Conservation (phyloP, 2,797 vertebrate species). For the Hyperoplus immaculatus region DNA sequence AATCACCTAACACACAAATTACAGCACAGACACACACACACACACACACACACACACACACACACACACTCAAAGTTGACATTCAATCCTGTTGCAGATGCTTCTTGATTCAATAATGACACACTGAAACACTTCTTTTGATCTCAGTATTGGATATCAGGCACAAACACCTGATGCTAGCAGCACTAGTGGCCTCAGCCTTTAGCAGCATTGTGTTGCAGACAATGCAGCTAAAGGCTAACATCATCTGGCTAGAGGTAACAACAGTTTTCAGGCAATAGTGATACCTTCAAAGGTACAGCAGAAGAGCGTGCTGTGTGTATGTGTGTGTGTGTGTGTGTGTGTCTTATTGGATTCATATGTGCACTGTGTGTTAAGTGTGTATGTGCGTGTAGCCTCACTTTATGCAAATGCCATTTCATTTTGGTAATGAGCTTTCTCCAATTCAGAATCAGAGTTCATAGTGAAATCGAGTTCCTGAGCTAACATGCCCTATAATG, state of each 20-base stretch:
- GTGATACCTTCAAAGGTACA: conserved; percentile 49
- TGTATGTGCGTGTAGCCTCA: conserved; percentile 5
- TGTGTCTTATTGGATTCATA: not conserved
- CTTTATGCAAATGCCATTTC: conserved; percentile 35
- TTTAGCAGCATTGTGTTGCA: conserved; percentile 54
- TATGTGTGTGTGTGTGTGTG: conserved; percentile 7
- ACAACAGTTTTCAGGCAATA: conserved; percentile 68
- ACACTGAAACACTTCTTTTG: conserved; percentile 74
- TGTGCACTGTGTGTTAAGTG: conserved; percentile 12
- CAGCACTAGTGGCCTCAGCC: conserved; percentile 61
- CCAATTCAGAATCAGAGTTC: not conserved
- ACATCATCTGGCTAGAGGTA: conserved; percentile 77
- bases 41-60: conserved; percentile 25
- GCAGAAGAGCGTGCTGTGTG: conserved; percentile 21
- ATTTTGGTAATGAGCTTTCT: conserved; percentile 47
- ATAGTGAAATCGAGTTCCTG: not conserved
- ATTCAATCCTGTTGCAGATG: conserved; percentile 56
- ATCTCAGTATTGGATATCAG: conserved; percentile 80
- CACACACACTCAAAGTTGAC: conserved; percentile 45
- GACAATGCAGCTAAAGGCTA: conserved; percentile 75
- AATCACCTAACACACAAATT: conserved; percentile 64
- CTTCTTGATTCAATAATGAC: conserved; percentile 78
- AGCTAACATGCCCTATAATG: not conserved
- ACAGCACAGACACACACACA: conserved; percentile 24
- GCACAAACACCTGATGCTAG: conserved; percentile 81